Conservation (phyloP, 2,888 invertebrate genomes). For the Deroplatys truncata region DNA sequence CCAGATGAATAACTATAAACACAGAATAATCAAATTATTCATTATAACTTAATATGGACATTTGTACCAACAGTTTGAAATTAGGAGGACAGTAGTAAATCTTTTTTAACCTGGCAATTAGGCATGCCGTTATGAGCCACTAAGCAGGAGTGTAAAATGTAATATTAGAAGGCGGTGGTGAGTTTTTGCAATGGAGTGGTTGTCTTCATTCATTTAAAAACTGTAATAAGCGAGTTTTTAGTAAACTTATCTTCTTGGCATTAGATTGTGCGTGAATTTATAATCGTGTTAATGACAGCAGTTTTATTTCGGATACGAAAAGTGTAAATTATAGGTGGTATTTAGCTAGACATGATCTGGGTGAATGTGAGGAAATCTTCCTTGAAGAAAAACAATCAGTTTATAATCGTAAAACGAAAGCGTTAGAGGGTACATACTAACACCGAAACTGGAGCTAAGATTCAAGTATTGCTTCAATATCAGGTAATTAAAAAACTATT, state of each 20-base stretch:
- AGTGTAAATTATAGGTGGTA: not conserved
- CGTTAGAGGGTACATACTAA: not conserved
- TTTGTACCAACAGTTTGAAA: not conserved
- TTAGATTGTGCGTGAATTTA: not conserved
- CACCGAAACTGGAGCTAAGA: not conserved
- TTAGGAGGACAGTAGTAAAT: not conserved
- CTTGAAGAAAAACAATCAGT: not conserved
- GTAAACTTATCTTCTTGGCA: not conserved
- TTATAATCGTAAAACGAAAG: not conserved
- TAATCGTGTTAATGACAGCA: not conserved
- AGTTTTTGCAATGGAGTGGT: not conserved
- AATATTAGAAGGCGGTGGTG: not conserved
- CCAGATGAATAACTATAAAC: not conserved
- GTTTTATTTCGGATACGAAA: not conserved
- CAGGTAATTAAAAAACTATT: not conserved
- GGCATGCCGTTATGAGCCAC: not conserved
- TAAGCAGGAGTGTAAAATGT: not conserved
- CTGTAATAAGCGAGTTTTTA: not conserved
- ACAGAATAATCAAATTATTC: not conserved
- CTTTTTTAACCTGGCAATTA: not conserved
- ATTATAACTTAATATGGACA: not conserved
- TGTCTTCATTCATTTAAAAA: not conserved
- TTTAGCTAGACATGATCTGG: not conserved
- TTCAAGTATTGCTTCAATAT: not conserved
- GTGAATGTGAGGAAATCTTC: not conserved